phyloP scores from a whole-genome alignment of 2,797 vertebrate species.

The Rhinophrynus dorsalis region DNA sequence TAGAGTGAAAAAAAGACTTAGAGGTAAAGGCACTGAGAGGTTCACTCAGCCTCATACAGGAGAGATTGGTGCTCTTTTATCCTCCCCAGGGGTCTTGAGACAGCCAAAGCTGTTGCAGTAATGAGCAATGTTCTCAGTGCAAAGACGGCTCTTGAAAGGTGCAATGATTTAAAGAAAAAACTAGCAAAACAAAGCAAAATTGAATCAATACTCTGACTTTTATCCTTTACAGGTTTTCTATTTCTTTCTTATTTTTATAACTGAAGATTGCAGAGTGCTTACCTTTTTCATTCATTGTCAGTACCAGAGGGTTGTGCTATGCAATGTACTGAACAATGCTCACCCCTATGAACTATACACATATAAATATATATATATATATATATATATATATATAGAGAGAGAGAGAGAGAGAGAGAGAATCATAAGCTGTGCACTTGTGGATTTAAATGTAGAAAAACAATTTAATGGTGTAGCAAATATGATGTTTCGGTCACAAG shows the following conservation, averaged over 20 bases:
- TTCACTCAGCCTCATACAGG: neutral
- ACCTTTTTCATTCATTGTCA: too few species aligned
- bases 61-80: neutral
- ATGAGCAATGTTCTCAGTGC: neutral
- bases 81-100: neutral
- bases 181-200: neutral
- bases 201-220: neutral
- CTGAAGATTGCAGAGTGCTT: too few species aligned
- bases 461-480: too few species aligned
- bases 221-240: neutral
- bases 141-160: neutral
- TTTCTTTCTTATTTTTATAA: neutral
- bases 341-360: too few species aligned
- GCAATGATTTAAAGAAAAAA: slow-evolving; percentile 11
- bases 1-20: neutral
- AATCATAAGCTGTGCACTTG: too few species aligned
- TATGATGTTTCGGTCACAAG: too few species aligned
- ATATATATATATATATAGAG: too few species aligned
- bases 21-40: neutral
- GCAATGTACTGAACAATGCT: too few species aligned
- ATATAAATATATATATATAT: too few species aligned
- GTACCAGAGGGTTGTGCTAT: neutral
- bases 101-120: neutral
- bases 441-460: too few species aligned
- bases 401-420: too few species aligned